Evolutionary conservation across 2,113 vertebrate species (phyloP).

Genomic region (Parus major): DNA sequence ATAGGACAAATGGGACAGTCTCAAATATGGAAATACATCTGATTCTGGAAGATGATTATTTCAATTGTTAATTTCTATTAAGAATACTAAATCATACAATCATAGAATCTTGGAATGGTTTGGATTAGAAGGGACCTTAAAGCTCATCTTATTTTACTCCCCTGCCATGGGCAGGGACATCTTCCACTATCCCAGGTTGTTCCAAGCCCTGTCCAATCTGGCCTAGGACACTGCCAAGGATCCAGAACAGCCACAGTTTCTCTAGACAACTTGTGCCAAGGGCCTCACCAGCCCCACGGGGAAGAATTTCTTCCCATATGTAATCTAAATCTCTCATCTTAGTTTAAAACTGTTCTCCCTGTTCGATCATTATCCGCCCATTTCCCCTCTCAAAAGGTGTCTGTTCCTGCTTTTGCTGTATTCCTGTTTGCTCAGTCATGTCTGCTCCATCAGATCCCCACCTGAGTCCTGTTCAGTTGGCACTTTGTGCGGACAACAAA

Average conservation of each 20-base stretch:
- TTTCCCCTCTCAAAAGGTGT: neutral
- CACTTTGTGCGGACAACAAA: slow-evolving; percentile 87
- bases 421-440: neutral
- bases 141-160: neutral
- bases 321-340: neutral
- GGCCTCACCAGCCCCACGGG: neutral
- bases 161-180: neutral
- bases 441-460: slow-evolving; percentile 35
- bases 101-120: neutral
- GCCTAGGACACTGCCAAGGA: neutral
- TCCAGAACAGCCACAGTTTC: neutral
- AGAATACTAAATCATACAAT: neutral
- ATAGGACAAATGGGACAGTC: neutral
- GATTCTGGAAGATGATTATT: neutral
- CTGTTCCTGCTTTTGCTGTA: neutral
- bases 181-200: neutral
- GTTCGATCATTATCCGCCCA: neutral
- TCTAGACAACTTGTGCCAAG: neutral
- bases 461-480: slow-evolving; percentile 85
- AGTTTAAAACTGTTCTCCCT: neutral
- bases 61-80: neutral
- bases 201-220: neutral
- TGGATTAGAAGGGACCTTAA: neutral
- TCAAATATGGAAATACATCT: neutral
- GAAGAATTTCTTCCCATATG: neutral